phyloP scores from a whole-genome alignment of 2,797 vertebrate genomes.

The Macropus fuliginosus region DNA sequence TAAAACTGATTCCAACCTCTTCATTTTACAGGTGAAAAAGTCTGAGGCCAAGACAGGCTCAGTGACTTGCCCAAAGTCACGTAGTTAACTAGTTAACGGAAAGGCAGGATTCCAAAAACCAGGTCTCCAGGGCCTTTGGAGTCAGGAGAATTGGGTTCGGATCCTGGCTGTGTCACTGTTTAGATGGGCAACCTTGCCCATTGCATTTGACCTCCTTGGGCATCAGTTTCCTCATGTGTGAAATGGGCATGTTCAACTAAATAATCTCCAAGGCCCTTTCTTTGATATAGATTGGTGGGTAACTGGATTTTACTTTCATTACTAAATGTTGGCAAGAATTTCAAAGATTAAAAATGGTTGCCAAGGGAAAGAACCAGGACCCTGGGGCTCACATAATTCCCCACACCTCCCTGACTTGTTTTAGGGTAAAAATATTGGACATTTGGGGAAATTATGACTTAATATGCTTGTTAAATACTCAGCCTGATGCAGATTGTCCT shows the following conservation, averaged over 20 bases:
- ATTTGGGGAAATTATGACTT: neutral
- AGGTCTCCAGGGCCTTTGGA: neutral
- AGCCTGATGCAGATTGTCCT: neutral
- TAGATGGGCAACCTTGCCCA: neutral
- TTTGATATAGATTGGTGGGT: neutral
- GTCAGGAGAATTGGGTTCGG: neutral
- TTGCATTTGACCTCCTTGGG: neutral
- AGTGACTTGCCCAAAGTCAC: neutral
- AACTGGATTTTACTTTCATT: neutral
- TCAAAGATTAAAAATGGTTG: neutral
- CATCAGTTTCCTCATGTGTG: neutral
- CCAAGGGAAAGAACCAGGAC: neutral
- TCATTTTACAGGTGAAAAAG: neutral
- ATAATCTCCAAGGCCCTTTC: neutral
- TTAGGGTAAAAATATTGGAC: neutral
- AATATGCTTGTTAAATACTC: neutral
- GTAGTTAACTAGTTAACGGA: neutral
- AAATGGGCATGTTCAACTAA: neutral
- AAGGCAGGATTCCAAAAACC: neutral
- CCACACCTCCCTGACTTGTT: neutral
- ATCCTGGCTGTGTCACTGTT: neutral
- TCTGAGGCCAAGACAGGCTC: neutral
- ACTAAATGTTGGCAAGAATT: neutral
- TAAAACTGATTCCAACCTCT: neutral
- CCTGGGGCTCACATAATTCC: neutral